Evolutionary conservation across 2,797 vertebrate species (phyloP), one percentile per base, ranked within the genome.

Genomic region (Mus caroli): DNA sequence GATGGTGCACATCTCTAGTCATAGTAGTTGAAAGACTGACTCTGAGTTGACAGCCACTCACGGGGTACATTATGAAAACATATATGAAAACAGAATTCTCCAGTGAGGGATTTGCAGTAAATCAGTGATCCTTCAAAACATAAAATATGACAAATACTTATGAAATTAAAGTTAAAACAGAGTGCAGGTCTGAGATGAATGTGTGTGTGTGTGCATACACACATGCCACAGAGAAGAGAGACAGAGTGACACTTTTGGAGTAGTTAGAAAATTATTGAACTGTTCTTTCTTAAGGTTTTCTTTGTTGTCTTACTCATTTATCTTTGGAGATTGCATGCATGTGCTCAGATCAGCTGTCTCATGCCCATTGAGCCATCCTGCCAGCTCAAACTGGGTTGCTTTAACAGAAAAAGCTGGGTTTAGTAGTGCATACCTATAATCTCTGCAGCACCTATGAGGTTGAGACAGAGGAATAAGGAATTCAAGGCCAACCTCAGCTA

Each of bases 61-160:
- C 50, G 43, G 26, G 24, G 1, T 54, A 54, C 46, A 79, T 12
- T n/a, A 46, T n/a, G 10, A 67, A 67, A 31, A 22, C 26, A 31
- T 71, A 24, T 79, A 17, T 82, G 40, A 80, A 43, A 40, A 43
- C 6, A 22, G 52, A 91, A 90, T 67, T 78, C 56, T 76, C 56
- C 89, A 91, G 15, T 90, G 64, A 96, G 75, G 12, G 13, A 89
- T 96, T 94, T 92, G 12, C n/a, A 94, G 73, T 88, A 73, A 79
- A 77, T 82, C 34, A 83, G 71, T 92, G 26, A 83, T 87, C 95
- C 88, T 78, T n/a, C 26, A 91, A 93, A 88, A 71, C 64, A 52
- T 54, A 34, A 84, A 84, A 17, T 84, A 64, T 46, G 17, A 4
- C 60, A 78, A 78, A 69, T 22, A 6, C n/a, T 90, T 46, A 88